phyloP scores from a whole-genome alignment of 2,888 invertebrate genomes.

The Drosophila antonietae region DNA sequence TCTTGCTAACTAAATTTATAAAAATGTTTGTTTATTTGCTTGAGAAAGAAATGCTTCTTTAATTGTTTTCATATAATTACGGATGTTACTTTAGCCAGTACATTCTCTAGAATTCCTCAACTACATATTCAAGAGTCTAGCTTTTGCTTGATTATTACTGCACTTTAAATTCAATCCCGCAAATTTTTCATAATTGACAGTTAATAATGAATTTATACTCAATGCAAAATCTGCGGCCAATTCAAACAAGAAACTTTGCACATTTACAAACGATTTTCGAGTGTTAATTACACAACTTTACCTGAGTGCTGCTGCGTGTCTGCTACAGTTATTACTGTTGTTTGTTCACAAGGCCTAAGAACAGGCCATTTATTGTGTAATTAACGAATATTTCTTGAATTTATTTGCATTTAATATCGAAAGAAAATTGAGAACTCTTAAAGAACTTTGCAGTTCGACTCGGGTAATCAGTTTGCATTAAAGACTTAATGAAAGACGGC shows the following conservation, averaged over 20 bases:
- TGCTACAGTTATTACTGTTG: background rate
- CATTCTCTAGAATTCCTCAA: too few relatives aligned
- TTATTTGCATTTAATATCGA: constrained; percentile 30
- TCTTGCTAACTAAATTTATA: too few relatives aligned
- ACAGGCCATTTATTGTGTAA: constrained; percentile 17
- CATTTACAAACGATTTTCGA: constrained; percentile 2
- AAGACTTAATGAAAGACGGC: constrained; percentile 43
- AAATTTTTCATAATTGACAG: background rate
- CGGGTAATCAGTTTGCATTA: constrained; percentile 41
- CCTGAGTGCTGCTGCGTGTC: background rate
- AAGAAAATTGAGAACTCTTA: too few relatives aligned
- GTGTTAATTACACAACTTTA: constrained; percentile 1
- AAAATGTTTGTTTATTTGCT: too few relatives aligned
- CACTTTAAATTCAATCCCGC: background rate
- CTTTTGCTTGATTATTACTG: background rate
- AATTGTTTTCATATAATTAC: too few relatives aligned
- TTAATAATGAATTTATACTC: background rate
- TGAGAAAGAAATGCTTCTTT: too few relatives aligned
- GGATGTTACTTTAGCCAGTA: too few relatives aligned
- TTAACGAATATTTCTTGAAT: constrained; percentile 23
- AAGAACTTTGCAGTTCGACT: background rate
- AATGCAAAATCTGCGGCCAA: background rate
- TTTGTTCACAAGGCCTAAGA: background rate
- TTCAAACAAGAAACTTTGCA: background rate
- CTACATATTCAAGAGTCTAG: background rate